phyloP scores from a whole-genome alignment of 2,797 vertebrate species.

The Propithecus perrieri region DNA sequence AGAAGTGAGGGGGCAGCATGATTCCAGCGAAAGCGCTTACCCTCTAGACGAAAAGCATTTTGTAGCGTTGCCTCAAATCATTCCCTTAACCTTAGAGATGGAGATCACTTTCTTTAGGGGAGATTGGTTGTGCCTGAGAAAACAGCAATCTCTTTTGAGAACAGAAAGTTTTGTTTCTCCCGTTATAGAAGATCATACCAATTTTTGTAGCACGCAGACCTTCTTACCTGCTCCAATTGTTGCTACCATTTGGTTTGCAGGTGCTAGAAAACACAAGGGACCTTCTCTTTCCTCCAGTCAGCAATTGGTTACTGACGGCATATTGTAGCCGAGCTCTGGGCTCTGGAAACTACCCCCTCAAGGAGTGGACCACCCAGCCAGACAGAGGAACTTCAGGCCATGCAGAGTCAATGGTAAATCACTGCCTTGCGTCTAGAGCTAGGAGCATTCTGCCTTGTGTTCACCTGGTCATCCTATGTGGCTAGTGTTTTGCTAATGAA shows the following conservation, averaged over 20 bases:
- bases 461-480: neutral
- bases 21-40: neutral
- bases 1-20: rapidly evolving
- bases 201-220: neutral
- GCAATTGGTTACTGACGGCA: neutral
- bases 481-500: neutral
- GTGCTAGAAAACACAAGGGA: neutral
- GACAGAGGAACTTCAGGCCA: neutral
- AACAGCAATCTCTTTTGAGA: neutral
- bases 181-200: neutral
- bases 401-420: neutral
- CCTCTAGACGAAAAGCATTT: neutral
- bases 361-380: neutral
- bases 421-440: neutral
- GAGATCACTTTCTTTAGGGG: neutral
- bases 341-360: neutral
- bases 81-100: neutral
- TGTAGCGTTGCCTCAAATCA: neutral
- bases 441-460: too few species aligned
- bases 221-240: neutral
- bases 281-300: neutral
- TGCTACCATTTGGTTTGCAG: neutral
- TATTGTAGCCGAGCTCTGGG: too few species aligned
- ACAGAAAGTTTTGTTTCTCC: too few species aligned
- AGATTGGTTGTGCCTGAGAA: neutral